Conservation (phyloP, 1,140 invertebrate genomes). For the Achatina immaculata region DNA sequence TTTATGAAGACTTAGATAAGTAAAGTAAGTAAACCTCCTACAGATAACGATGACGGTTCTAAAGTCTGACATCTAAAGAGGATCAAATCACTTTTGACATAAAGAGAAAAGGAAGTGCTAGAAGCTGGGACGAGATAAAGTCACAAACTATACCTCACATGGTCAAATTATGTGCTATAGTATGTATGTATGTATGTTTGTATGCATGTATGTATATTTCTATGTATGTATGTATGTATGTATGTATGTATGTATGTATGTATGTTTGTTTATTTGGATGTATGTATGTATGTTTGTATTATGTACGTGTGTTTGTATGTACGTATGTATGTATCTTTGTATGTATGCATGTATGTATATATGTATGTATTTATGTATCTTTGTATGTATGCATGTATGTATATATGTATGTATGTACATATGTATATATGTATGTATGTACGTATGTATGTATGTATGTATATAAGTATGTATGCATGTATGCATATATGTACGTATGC, state of each 20-base stretch:
- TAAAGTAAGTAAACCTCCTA: no score
- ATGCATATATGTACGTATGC: no score
- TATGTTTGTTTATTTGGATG: background rate
- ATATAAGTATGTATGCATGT: no score
- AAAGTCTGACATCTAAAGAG: no score
- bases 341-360: background rate
- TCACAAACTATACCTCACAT: background rate
- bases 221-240: background rate
- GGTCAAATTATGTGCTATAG: no score
- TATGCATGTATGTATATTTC: background rate
- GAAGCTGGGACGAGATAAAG: background rate
- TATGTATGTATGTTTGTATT: background rate
- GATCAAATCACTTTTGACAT: no score
- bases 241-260: background rate
- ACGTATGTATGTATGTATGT: conserved; percentile 13
- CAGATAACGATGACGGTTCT: no score
- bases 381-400: background rate
- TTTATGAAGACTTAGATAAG: no score
- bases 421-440: no score
- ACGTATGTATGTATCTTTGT: background rate
- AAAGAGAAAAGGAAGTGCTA: background rate
- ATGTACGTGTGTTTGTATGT: background rate
- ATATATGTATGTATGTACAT: background rate
- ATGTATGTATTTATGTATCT: no score
- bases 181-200: background rate